Conservation (phyloP, 2,797 vertebrate genomes). For the Scyliorhinus canicula region DNA sequence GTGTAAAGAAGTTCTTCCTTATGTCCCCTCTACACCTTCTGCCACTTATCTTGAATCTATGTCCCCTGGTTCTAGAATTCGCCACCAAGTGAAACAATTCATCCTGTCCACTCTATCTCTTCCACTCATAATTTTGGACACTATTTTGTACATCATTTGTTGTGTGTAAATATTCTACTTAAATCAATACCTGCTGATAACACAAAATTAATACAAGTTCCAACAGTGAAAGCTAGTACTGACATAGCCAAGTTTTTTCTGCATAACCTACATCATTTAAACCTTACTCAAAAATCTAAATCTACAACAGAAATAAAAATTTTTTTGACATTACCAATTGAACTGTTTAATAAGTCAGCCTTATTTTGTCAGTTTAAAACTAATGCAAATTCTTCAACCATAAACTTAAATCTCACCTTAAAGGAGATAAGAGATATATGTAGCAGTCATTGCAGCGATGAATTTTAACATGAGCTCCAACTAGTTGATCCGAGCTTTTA, state of each 20-base stretch:
- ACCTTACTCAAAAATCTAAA: not conserved
- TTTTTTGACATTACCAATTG: not conserved
- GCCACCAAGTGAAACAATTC: too few species aligned
- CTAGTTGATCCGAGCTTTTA: slow-evolving; percentile 83
- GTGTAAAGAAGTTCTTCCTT: too few species aligned
- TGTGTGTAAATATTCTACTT: not conserved
- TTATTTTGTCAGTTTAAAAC: not conserved
- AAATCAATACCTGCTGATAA: not conserved
- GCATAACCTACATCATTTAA: not conserved
- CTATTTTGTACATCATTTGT: too few species aligned
- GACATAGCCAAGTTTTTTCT: not conserved
- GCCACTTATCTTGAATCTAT: too few species aligned
- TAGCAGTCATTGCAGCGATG: slow-evolving; percentile 86
- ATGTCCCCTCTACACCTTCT: too few species aligned
- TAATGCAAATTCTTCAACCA: not conserved
- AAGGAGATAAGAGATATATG: slow-evolving; percentile 88
- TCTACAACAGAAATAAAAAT: not conserved
- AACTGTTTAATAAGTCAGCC: not conserved
- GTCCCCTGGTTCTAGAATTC: too few species aligned
- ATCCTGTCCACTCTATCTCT: too few species aligned
- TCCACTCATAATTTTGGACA: too few species aligned
- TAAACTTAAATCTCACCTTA: slow-evolving; percentile 63
- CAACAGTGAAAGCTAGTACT: not conserved
- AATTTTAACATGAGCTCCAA: slow-evolving; percentile 78
- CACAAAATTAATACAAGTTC: not conserved